These are phyloP conservation scores for Spilosoma lubricipeda DNA, from an alignment of 2,888 invertebrate genomes.

Conservation along the genomic window DNA sequence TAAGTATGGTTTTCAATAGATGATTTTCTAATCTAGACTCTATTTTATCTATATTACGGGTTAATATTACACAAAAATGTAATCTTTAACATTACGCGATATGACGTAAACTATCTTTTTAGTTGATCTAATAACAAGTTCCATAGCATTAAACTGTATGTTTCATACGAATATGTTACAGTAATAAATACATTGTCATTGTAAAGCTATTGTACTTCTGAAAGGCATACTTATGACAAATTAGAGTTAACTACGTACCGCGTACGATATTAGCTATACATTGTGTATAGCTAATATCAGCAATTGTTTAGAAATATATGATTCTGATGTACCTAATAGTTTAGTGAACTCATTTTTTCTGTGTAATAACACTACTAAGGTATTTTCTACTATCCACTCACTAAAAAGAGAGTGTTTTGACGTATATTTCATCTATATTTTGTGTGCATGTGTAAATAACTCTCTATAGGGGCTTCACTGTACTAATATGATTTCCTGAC, in stretches of 20 bases:
- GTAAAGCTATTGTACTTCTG: not conserved
- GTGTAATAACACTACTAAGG: not conserved
- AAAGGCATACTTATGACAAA: not conserved
- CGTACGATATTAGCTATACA: too few relatives aligned
- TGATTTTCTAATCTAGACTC: slow-evolving; percentile 11
- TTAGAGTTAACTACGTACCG: not conserved
- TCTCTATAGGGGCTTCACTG: not conserved
- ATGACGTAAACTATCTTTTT: slow-evolving; percentile 38
- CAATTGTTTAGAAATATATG: too few relatives aligned
- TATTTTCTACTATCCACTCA: not conserved
- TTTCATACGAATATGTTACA: not conserved
- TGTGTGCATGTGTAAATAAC: not conserved
- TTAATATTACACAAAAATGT: slow-evolving; percentile 1
- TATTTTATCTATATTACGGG: not conserved
- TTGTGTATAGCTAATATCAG: not conserved
- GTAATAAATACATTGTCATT: slow-evolving; percentile 1
- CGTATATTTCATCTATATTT: not conserved
- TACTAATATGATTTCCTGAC: too few relatives aligned
- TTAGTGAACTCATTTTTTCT: too few relatives aligned
- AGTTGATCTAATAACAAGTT: slow-evolving; percentile 17
- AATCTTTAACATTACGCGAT: slow-evolving; percentile 18
- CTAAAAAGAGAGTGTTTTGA: not conserved
- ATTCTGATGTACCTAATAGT: too few relatives aligned
- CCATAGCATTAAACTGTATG: not conserved
- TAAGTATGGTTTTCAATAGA: not conserved